phyloP scores from a whole-genome alignment of 2,797 vertebrate species.

The Leptodactylus fallax region DNA sequence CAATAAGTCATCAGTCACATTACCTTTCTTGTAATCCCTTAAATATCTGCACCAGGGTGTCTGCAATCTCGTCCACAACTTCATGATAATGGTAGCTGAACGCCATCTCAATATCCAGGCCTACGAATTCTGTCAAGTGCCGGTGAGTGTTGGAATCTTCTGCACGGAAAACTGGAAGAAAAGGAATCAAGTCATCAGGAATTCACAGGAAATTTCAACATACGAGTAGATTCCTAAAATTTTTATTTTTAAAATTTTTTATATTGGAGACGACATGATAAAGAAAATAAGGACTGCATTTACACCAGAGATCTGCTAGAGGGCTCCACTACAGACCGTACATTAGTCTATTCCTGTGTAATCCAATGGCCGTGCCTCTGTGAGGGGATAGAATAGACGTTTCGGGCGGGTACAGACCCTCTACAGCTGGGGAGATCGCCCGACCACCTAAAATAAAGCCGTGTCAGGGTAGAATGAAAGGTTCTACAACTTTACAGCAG shows the following conservation, averaged over 20 bases:
- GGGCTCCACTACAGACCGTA: background rate
- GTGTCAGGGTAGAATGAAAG: no score
- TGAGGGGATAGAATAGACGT: background rate
- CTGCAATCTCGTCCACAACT: slow-evolving; percentile 95
- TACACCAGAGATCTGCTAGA: background rate
- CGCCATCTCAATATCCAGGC: slow-evolving; percentile 98
- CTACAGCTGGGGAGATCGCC: no score
- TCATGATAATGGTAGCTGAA: slow-evolving; percentile 99
- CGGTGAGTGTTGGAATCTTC: slow-evolving; percentile 99
- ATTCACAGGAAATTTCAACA: background rate
- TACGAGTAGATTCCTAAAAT: background rate
- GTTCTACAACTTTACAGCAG: background rate
- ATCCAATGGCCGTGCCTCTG: background rate
- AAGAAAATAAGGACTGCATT: background rate
- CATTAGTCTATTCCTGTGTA: background rate
- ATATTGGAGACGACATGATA: no score
- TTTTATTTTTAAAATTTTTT: no score
- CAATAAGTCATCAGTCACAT: slow-evolving; percentile 50
- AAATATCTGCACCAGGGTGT: slow-evolving; percentile 98
- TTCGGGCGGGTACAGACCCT: background rate
- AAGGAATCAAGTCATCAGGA: background rate
- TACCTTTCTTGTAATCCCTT: slow-evolving; percentile 97
- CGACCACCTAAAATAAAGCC: no score
- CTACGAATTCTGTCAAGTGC: slow-evolving; percentile 97
- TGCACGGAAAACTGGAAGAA: slow-evolving; percentile 90